Base-by-base conservation (phyloP, 2,113 vertebrate species). In the Burhinus bistriatus region DNA sequence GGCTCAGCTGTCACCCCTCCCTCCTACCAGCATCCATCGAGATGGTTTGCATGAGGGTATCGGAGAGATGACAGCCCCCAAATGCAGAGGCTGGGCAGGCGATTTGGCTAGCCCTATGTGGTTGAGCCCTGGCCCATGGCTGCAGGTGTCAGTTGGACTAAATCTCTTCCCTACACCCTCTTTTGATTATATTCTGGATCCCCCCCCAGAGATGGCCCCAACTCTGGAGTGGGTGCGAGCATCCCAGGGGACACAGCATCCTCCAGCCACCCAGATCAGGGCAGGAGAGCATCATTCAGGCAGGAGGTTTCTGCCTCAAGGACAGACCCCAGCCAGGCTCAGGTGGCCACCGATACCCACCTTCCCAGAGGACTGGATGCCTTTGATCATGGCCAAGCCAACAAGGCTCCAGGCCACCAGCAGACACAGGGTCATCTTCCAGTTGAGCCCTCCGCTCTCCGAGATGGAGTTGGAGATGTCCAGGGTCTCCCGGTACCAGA, bases 291-390 rank as follows among this genome's bases (percentile, higher is more conserved):
- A 1, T 30, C 58, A 12, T 12, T 42, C 59, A 34, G 26, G 44
- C 72, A n/a, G 13, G n/a, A 54, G 30, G 45, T 32, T 71, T 51
- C 42, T 82, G 59, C 68, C 17, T 6, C 3, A 2, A 75, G 29
- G 34, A 42, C 40, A 49, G 72, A 85, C 21, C 65, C 64, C 55
- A 45, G 55, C 20, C 36, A 5, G 57, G 61, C 54, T n/a, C 69
- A 11, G 57, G 51, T 5, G 42, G 58, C 62, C 92, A 78, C 57
- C 6, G 0, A 8, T 0, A 83, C 97, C 96, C 97, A 99, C 99
- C 99, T 99, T 99, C 81, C 99, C 99, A 0, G 99, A 99, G 66
- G 99, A 99, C 98, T 99, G 99, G 97, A 99, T 99, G 93, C 99
- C 99, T 97, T 99, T 99, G 94, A 99, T 99, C 61, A 99, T 99